Base-by-base conservation (phyloP, 1,140 invertebrate genomes). In the Drosophila tsacasi region DNA sequence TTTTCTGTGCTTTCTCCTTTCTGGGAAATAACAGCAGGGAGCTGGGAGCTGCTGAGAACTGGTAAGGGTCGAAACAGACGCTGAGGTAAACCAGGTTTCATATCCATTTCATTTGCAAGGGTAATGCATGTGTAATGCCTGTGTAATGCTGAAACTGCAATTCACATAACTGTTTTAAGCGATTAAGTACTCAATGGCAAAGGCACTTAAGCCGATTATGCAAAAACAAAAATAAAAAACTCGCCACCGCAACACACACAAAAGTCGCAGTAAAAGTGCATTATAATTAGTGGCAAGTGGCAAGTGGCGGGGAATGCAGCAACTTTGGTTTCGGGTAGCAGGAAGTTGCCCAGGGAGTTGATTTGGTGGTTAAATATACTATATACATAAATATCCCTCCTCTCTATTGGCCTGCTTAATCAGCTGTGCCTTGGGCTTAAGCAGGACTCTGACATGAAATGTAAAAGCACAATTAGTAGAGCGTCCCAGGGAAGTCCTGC, bases 161-260 rank as follows among this genome's bases (percentile, higher is more conserved):
- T 39, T 15, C 25, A 50, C 27, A 30, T 52, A 23, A n/a, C 15
- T 39, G 54, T 37, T 73, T 72, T 35, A 60, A 47, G 42, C 35
- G 25, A 58, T 59, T 60, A 71, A 59, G 37, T 27, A 25, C 39
- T 59, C 15, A 40, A 19, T 23, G 30, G 9, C 21, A 7, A 23
- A 15, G 4, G 12, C 17, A 5, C 3, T n/a, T 72, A 60, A 73
- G 30, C 54, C 21, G 54, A 35, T 71, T 71, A 32, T 21, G n/a
- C n/a, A n/a, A 4, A 5, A n/a, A 42, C 10, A 44, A 10, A 42
- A 10, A 42, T 4, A 42, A 12, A 44, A 5, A 19, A 21, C 10
- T 27, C n/a, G 19, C 17, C 21, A 60, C 54, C 44, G 54, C 69
- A 73, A 40, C 39, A 39, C 44, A 47, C 21, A 50, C 44, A 60